Evolutionary conservation across 2,888 invertebrate species (phyloP).

Genomic region (Pseudolycoriella hygida): DNA sequence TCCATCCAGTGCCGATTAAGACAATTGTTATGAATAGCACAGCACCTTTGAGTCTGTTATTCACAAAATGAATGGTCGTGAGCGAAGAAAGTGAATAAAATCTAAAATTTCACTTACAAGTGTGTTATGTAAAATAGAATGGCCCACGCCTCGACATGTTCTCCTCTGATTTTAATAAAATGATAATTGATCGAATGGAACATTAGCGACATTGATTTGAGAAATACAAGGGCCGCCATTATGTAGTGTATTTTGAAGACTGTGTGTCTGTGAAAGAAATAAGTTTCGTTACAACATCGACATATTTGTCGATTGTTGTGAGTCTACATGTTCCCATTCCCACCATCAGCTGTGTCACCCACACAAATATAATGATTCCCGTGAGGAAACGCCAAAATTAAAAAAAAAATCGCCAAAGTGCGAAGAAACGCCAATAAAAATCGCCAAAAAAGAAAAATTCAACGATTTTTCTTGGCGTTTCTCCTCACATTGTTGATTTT

Average conservation of each 20-base stretch:
- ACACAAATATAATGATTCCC: too few species aligned
- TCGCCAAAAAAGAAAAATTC: too few species aligned
- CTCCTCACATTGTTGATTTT: too few species aligned
- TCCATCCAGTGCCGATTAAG: constrained; percentile 96
- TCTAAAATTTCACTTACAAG: constrained; percentile 71
- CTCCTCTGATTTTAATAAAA: constrained; percentile 81
- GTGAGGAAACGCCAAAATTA: too few species aligned
- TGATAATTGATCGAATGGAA: constrained; percentile 93
- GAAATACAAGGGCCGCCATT: constrained; percentile 83
- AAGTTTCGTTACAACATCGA: too few species aligned
- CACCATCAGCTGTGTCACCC: too few species aligned
- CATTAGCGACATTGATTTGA: constrained; percentile 80
- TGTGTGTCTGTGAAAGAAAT: constrained; percentile 54
- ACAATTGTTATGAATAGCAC: constrained; percentile 91
- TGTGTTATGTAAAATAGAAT: constrained; percentile 96
- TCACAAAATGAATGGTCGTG: constrained; percentile 3
- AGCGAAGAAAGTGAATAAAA: too few species aligned
- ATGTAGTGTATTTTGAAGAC: constrained; percentile 93
- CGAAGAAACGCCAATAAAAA: too few species aligned
- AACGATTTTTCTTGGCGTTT: too few species aligned
- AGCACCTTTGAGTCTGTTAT: constrained; percentile 63
- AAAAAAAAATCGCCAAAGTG: too few species aligned
- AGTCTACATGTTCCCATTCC: too few species aligned
- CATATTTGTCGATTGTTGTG: too few species aligned
- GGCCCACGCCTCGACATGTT: constrained; percentile 94